Base-by-base conservation (phyloP, 2,113 vertebrate species). In the Myrmophylax atrothorax region DNA sequence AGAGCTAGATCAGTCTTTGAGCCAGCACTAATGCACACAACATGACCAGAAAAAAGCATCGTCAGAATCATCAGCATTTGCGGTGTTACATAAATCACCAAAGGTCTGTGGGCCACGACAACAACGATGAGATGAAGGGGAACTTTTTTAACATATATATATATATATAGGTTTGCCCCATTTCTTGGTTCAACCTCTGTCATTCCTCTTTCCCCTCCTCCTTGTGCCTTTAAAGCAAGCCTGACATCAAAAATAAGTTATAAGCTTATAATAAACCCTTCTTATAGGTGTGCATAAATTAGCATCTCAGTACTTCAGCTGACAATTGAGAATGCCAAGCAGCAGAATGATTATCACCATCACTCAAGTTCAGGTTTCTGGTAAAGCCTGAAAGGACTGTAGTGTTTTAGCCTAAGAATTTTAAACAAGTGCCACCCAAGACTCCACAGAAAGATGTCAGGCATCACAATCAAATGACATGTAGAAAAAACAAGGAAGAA, bases 211-310 rank as follows among this genome's bases (percentile, higher is more conserved):
- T 70, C 52, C 37, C 78, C 35, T 87, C 52, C 42, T 42, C 18
- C 52, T 50, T 77, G 49, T 37, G 63, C 49, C 77, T 94, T 84
- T 88, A 66, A 86, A 90, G n/a, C 18, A 78, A 75, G 60, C 14
- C 37, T 86, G 60, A 68, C 73, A 67, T 56, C 7, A 80, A 85
- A 87, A 87, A 59, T 31, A 1, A 87, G 55, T 42, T 85, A 66
- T 6, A 75, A 63, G 58, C 52, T 64, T 59, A 64, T 38, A 78
- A 78, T 46, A 84, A 92, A 66, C 72, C 22, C 44, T 80, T 63
- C 64, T 68, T 84, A 81, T 7, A 95, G 64, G 76, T 67, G 80
- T 78, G 86, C 73, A 95, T 84, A 94, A 95, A 95, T 93, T 90
- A 96, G 75, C 72, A 86, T 80, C 68, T 79, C 38, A 7, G 35